Evolutionary conservation across 2,888 invertebrate species (phyloP), one percentile per base, ranked within the genome.

Genomic region (Platycnemis pennipes): DNA sequence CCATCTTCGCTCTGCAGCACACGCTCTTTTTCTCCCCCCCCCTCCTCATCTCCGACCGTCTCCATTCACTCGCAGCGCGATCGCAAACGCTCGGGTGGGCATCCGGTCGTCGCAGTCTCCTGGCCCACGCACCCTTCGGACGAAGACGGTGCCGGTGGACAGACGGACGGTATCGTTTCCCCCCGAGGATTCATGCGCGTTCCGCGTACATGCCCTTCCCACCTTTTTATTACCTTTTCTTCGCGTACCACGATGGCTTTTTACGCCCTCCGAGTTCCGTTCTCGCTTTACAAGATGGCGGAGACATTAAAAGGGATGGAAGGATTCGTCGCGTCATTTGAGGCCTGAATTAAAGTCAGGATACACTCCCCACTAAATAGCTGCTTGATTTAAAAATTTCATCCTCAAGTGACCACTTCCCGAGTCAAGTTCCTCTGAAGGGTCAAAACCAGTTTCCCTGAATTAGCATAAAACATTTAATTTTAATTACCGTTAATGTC

Each of bases 91-190:
- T 91, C 91, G 63, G 44, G 53, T n/a, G 69, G 26, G 44, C 44
- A 91, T 91, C 91, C 91, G 91, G 89, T 13, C 89, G 44, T 63
- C 91, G 88, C 49, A 31, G 46, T 88, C 88, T 0, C 63, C 88
- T 37, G 44, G 63, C 56, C 63, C 63, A 63, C 91, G 91, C 63
- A 56, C 91, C 11, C 42, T 37, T 91, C 91, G 13, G 37, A 19
- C 49, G n/a, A 2, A 63, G 37, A 77, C 37, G 37, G 77, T 11
- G 37, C 77, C 13, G 37, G 37, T 13, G 1, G 63, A 26, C 31
- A 31, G n/a, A 37, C 31, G 77, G 37, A 77, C 37, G 77, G 37
- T 77, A 37, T 26, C 22, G 37, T 37, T 31, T 22, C n/a, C 69
- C 69, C 26, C 37, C 63, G 19, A 49, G 49, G 11, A 49, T 5